Percentiles rank a stretch among this genome's conserved stretches.
Conservation (phyloP, 2,888 invertebrate species). For the Cryptosula pallasiana region DNA sequence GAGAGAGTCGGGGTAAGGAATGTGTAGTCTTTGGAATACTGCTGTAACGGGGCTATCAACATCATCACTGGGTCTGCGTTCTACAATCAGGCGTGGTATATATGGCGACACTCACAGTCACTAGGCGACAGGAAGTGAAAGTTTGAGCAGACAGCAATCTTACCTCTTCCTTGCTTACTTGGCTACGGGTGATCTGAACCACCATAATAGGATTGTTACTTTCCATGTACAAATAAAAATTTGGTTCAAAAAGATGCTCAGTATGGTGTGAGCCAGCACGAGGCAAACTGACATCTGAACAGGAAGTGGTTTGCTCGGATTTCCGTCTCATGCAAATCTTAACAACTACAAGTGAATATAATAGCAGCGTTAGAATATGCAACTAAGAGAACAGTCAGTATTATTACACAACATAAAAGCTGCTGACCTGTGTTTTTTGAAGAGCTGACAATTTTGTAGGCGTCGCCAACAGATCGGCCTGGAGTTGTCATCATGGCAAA, state of each 20-base stretch:
- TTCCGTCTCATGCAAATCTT: neutral
- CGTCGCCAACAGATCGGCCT: conserved; percentile 1
- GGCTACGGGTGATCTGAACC: neutral
- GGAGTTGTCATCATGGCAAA: conserved; percentile 19
- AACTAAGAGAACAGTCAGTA: no score
- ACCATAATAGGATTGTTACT: neutral
- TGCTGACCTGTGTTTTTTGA: neutral
- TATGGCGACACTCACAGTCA: no score
- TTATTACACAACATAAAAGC: no score
- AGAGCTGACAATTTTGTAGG: conserved; percentile 2
- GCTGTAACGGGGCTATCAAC: conserved; percentile 32
- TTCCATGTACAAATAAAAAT: neutral
- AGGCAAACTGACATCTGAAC: neutral
- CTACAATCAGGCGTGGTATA: no score
- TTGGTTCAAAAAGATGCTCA: neutral
- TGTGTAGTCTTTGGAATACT: conserved; percentile 34
- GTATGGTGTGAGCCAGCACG: neutral
- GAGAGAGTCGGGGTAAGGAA: conserved; percentile 32
- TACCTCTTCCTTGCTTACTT: neutral
- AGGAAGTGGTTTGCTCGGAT: neutral
- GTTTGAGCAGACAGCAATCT: neutral
- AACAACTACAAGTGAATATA: neutral
- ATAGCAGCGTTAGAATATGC: no score
- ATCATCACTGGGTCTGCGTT: conserved; percentile 40
- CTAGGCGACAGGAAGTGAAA: no score